Base-by-base conservation (phyloP, 1,140 invertebrate genomes). In the Harlomillsia oculata region DNA sequence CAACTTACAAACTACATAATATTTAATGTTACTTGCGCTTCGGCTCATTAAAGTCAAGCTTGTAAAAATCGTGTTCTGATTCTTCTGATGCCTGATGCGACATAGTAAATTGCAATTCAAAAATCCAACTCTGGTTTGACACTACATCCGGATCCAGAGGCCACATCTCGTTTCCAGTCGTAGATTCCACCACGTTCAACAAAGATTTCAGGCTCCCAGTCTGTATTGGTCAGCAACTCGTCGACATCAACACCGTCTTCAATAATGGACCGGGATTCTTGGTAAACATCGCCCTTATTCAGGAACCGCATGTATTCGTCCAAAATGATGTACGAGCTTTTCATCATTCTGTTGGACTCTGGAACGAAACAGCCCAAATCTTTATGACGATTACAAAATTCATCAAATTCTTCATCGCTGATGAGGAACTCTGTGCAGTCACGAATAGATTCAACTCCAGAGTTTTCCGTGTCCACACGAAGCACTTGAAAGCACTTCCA, bases 231-330 rank as follows among this genome's bases (percentile, higher is more conserved):
- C 9, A 77, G 55, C 1, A 74, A 73, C 30, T 72, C 67, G 20
- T 67, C 51, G 0, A 76, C 73, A 8, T 74, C 73, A 2, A 39
- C 34, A 11, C 32, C 16, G 18, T 9, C 8, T 58, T 77, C 75
- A 29, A 77, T 59, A 28, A 77, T 68, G 0, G 75, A 76, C 50
- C 63, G 66, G 6, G 75, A 74, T 4, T 69, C 63, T 62, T 75
- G 74, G 9, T 65, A 61, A n/a, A 70, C 73, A 32, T 66, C 60
- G 1, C 66, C 67, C 52, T 74, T 76, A 53, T 76, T 73, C n/a
- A 77, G 64, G 63, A 77, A 77, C 53, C 75, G 44, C 74, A 77
- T 75, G 71, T 72, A 71, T 69, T 77, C 75, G 58, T 77, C 75
- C 40, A 77, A 58, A 54, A 77, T 75, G 14, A 77, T 52, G 37